Base-by-base conservation (phyloP, 2,888 invertebrate genomes). In the Lordiphosa andalusiaca region DNA sequence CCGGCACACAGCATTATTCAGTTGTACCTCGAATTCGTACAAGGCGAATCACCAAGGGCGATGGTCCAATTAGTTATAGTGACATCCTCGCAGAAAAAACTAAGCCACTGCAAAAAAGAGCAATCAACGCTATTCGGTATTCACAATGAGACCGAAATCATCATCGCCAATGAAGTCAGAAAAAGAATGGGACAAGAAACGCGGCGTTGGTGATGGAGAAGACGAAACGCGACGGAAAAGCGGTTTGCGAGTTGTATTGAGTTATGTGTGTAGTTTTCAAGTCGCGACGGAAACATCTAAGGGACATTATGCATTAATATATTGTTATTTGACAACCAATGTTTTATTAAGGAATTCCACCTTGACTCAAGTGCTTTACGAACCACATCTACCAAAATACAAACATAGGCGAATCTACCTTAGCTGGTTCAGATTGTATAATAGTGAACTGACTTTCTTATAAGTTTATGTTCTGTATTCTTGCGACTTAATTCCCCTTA, bases 61-160 rank as follows among this genome's bases (percentile, higher is more conserved):
- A 44, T 70, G 56, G 50, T 72, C 75, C 70, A 80, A 82, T 83
- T 80, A 80, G 69, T 75, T 69, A 64, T 62, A 71, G 69, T 65
- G 78, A 71, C 76, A 73, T 73, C 72, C 69, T 66, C 62, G 61
- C 36, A 37, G 53, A 57, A 64, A 64, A 64, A 57, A 46, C 41
- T 40, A 47, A 53, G 53, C 44, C 53, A 46, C 50, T 39, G 41
- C n/a, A 19, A 36, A 63, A 54, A 55, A 69, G 67, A 65, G 67
- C 71, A 69, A 64, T 64, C 36, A 47, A 47, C 36, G 48, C 54
- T 37, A 57, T 12, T 39, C n/a, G 39, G 53, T 23, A 35, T 48
- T 25, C 47, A 40, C 38, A 53, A 39, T 39, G 42, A 47, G 40
- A 36, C 37, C 48, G 25, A 53, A 53, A 37, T 54, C 40, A 54